Evolutionary conservation across 2,888 invertebrate species (phyloP).

Genomic region (Lasioglossum figueresi): DNA sequence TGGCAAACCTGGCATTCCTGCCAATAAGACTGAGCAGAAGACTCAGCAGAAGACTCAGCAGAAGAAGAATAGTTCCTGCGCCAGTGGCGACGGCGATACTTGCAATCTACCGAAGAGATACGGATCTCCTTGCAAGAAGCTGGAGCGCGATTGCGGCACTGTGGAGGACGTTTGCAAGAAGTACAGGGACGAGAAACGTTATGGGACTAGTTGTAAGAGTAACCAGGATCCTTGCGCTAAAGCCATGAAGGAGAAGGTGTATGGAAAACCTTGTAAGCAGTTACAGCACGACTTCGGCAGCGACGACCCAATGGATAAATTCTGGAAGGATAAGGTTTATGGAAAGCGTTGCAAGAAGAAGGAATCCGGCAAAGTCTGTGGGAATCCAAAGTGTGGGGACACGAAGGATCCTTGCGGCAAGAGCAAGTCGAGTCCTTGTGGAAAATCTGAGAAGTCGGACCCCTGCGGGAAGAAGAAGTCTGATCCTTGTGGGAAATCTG

Average conservation of each 20-base stretch:
- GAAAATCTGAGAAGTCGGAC: background rate
- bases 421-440: background rate
- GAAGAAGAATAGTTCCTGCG: slow-evolving; percentile 16
- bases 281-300: background rate
- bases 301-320: slow-evolving; percentile 48
- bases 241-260: background rate
- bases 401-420: background rate
- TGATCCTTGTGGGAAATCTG: background rate
- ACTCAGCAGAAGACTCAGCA: background rate
- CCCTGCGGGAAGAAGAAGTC: background rate
- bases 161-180: slow-evolving; percentile 45
- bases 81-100: slow-evolving; percentile 25
- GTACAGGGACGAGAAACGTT: background rate
- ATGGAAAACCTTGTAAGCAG: slow-evolving; percentile 26
- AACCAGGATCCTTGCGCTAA: slow-evolving; percentile 52
- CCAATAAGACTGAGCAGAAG: background rate
- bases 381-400: background rate
- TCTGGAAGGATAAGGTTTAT: slow-evolving; percentile 1
- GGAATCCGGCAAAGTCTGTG: background rate
- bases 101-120: slow-evolving; percentile 28
- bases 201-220: background rate
- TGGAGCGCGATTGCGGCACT: slow-evolving; percentile 11
- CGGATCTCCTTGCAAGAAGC: slow-evolving; percentile 38
- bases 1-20: background rate
- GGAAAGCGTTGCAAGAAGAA: slow-evolving; percentile 23